Conservation (phyloP, 2,797 vertebrate genomes). For the Phataginus tricuspis region DNA sequence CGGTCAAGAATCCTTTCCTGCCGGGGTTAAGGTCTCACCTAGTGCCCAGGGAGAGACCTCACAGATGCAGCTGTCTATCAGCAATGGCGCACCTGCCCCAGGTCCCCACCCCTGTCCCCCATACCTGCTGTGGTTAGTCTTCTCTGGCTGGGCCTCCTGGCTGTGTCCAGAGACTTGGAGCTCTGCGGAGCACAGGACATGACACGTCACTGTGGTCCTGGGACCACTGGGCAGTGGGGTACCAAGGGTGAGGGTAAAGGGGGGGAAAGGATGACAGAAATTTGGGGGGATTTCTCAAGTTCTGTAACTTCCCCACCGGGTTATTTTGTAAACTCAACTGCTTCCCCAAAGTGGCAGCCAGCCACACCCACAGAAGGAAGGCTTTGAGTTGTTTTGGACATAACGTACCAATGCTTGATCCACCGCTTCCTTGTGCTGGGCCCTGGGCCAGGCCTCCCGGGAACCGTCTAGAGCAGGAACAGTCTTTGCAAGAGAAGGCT, state of each 20-base stretch:
- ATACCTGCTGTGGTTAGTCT: not conserved
- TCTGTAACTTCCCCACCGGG: constrained; percentile 10
- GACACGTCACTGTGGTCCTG: not conserved
- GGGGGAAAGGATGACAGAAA: not conserved
- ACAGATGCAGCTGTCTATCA: too few relatives aligned
- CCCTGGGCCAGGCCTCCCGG: not conserved
- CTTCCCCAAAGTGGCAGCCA: constrained; percentile 22
- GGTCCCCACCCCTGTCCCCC: not conserved
- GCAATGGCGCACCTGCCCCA: too few relatives aligned
- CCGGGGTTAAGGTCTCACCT: too few relatives aligned
- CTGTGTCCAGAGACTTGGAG: not conserved
- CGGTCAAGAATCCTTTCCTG: too few relatives aligned
- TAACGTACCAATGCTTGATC: not conserved
- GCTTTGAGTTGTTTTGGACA: not conserved
- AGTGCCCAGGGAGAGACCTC: too few relatives aligned
- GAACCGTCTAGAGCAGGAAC: not conserved
- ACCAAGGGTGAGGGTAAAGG: not conserved
- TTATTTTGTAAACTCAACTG: constrained; percentile 37
- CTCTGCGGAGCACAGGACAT: not conserved
- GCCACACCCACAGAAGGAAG: not conserved
- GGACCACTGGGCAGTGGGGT: not conserved
- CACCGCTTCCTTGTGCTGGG: not conserved
- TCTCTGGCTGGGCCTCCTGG: not conserved
- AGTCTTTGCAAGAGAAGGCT: not conserved
- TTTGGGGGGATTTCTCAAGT: constrained; percentile 41